A percentile compares a stretch with the other conserved stretches of the same genome.
phyloP scores from a whole-genome alignment of 2,113 vertebrate genomes.

The Solea solea region DNA sequence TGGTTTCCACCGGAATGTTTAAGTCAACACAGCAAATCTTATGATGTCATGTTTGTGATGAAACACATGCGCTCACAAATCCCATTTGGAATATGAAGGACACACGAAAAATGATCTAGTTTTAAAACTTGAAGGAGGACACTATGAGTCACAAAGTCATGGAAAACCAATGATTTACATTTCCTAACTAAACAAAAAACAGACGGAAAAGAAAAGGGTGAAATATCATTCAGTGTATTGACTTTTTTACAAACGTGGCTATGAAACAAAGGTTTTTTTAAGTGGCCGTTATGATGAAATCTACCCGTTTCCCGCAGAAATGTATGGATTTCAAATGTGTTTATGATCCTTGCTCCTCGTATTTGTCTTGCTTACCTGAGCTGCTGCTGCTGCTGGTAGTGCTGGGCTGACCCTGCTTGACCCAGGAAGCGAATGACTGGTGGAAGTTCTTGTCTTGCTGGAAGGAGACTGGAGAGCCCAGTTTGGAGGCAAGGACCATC shows the following conservation, averaged over 20 bases:
- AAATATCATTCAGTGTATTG: neutral
- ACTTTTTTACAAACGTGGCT: neutral
- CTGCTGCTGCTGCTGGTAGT: conserved; percentile 74
- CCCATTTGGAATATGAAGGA: neutral
- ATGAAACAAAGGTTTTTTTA: neutral
- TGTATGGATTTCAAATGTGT: neutral
- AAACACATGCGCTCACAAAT: neutral
- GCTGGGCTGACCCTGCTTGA: conserved; percentile 93
- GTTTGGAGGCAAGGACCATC: conserved; percentile 93
- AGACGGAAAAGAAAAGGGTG: conserved; percentile 10
- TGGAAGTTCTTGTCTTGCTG: conserved; percentile 99
- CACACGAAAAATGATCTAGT: neutral
- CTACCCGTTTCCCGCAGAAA: neutral
- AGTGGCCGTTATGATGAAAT: no score
- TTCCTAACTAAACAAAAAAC: neutral
- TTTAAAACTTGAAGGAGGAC: neutral
- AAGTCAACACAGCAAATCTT: conserved; percentile 1
- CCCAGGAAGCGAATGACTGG: conserved; percentile 97
- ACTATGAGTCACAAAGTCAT: neutral
- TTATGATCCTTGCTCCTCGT: neutral
- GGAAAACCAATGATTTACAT: conserved; percentile 5
- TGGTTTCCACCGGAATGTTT: conserved; percentile 81
- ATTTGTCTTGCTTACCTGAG: conserved; percentile 81
- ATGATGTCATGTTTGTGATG: neutral
- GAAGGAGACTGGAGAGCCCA: conserved; percentile 93